Conservation (phyloP, 2,797 vertebrate species). For the Morus bassanus region DNA sequence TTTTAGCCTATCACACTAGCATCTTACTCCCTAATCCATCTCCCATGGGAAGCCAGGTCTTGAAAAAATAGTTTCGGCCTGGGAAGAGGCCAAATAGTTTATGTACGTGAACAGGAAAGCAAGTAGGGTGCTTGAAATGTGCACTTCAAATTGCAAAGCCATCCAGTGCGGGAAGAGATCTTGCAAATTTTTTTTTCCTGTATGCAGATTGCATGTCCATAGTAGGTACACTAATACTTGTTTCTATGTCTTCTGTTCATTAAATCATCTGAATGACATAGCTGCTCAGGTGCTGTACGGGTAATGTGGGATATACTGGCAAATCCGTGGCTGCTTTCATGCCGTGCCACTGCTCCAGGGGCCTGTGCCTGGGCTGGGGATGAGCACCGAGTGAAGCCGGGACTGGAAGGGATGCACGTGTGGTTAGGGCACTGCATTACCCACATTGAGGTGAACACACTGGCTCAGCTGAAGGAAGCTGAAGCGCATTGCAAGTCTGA, state of each 20-base stretch:
- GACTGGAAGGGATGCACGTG: rapidly evolving
- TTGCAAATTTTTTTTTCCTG: neutral
- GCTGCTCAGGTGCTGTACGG: neutral
- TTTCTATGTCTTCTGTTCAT: neutral
- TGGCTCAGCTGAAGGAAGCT: neutral
- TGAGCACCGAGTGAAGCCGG: neutral
- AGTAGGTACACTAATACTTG: neutral
- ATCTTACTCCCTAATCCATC: neutral
- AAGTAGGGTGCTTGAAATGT: neutral
- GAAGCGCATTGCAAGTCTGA: neutral
- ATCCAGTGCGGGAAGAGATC: neutral
- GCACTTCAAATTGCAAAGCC: neutral
- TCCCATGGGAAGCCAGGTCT: neutral
- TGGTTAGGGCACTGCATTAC: neutral
- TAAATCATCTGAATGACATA: neutral
- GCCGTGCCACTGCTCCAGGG: neutral
- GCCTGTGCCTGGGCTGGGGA: neutral
- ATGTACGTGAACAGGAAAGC: neutral
- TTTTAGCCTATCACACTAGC: neutral
- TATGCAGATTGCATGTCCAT: neutral
- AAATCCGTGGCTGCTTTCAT: neutral
- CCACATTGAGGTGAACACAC: neutral
- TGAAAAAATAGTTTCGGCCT: neutral
- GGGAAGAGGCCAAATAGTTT: neutral
- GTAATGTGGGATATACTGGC: neutral